Evolutionary conservation across 2,113 vertebrate genomes (phyloP).

Genomic region (Romanogobio albipinnatus): DNA sequence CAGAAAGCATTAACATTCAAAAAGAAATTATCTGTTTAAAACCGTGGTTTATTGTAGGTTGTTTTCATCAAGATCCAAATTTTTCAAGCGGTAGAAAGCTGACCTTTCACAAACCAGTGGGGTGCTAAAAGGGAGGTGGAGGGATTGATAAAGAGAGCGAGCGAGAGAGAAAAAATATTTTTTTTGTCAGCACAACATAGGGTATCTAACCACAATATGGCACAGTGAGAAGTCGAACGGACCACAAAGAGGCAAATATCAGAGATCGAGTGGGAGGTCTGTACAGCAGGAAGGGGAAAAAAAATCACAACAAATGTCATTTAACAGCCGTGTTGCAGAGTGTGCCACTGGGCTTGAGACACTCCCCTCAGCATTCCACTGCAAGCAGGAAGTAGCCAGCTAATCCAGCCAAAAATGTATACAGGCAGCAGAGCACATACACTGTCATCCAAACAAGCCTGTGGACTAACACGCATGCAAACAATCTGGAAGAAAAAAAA

Average conservation of each 20-base stretch:
- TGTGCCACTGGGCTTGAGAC: not conserved
- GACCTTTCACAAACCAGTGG: slow-evolving; percentile 47
- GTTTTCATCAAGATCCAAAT: slow-evolving; percentile 8
- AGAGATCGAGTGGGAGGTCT: slow-evolving; percentile 17
- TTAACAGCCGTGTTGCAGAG: not conserved
- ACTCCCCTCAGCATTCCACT: not conserved
- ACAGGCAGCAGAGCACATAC: slow-evolving; percentile 18
- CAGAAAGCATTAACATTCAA: not conserved
- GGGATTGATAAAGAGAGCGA: not conserved
- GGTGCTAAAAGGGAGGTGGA: slow-evolving; percentile 3
- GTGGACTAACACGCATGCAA: slow-evolving; percentile 59
- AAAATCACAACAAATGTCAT: slow-evolving; percentile 23
- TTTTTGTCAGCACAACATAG: slow-evolving; percentile 5
- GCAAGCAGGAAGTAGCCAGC: not conserved
- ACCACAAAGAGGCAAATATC: slow-evolving; percentile 39
- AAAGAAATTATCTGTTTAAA: slow-evolving; percentile 15
- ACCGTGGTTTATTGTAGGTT: slow-evolving; percentile 15
- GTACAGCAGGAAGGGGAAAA: not conserved
- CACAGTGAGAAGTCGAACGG: slow-evolving; percentile 23
- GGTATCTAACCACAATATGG: slow-evolving; percentile 6
- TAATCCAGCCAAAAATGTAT: slow-evolving; percentile 16
- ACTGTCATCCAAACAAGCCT: slow-evolving; percentile 21
- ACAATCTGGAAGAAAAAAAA: slow-evolving; percentile 61
- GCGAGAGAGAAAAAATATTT: not conserved
- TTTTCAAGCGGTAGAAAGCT: slow-evolving; percentile 23